Percentiles rank a stretch among this genome's conserved stretches.
Evolutionary conservation across 2,113 vertebrate species (phyloP).

Genomic region (Ahaetulla prasina): DNA sequence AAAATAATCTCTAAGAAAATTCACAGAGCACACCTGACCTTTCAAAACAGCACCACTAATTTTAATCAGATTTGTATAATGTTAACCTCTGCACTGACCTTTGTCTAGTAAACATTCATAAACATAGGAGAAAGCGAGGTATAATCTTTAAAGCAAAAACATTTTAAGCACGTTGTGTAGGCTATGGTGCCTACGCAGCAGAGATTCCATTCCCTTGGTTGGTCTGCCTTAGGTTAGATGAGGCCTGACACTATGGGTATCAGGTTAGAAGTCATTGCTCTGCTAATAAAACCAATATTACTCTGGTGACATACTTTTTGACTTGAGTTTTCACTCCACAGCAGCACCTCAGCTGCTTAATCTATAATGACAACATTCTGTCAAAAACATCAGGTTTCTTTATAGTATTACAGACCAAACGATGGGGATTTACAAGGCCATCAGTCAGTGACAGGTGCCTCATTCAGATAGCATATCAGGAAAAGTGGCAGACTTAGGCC

Average conservation of each 20-base stretch:
- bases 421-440: neutral
- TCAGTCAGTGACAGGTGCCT: neutral
- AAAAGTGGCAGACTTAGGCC: neutral
- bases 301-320: neutral
- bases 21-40: conserved; percentile 68
- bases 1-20: conserved; percentile 78
- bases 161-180: conserved; percentile 15
- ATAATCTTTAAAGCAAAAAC: neutral
- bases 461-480: neutral
- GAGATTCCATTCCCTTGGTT: neutral
- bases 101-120: conserved; percentile 46
- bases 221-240: too few relatives aligned
- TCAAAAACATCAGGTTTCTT: neutral
- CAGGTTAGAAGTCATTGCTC: neutral
- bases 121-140: conserved; percentile 42
- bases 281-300: neutral
- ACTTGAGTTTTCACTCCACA: neutral
- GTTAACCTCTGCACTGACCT: conserved; percentile 59
- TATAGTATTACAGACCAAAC: neutral
- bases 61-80: conserved; percentile 73
- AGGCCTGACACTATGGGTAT: neutral
- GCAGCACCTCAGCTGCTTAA: neutral
- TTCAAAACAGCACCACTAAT: conserved; percentile 69
- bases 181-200: neutral
- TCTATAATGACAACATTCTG: neutral